Evolutionary conservation across 2,797 vertebrate genomes (phyloP), one percentile per base, ranked within the genome.

Genomic region (Gallinago stenura): DNA sequence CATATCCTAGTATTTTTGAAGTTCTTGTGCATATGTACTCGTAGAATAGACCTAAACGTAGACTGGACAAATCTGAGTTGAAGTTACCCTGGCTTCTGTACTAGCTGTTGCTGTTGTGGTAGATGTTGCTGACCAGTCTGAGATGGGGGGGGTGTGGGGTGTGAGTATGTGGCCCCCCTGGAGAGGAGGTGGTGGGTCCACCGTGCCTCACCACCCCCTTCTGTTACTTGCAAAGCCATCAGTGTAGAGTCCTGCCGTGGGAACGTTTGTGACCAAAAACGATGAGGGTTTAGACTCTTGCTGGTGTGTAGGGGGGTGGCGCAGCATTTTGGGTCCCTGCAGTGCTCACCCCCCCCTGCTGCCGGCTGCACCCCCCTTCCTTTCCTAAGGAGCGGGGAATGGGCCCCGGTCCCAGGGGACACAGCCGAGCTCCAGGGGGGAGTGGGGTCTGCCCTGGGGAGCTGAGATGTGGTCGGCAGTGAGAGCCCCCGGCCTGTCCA

Each of bases 21-120:
- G 96, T 97, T 97, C 95, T 97, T 95, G 97, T 97, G 97, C 96
- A 96, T 94, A 97, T 96, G 96, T 97, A 97, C 96, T 92, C 30
- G 95, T 97, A 97, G 97, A 96, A 81, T 97, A 97, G 97, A 91
- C 94, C 92, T 97, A 95, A 96, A 92, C 90, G 89, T 97, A 97
- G 97, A 93, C 97, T 97, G 97, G 96, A 97, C 97, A 97, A 96
- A 97, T 97, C 96, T 89, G 95, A 97, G 72, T 95, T 96, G 96
- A 96, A 93, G 89, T 96, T 96, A 90, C 89, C 95, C 97, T 94
- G 96, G 96, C 96, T 97, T 94, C 92, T 90, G 90, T 97, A 92
- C 94, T 96, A 96, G 97, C 97, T 97, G 57, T 96, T 97, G 97
- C 96, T 97, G 79, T 97, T 95, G 97, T 97, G 96, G 92, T 97